phyloP scores from a whole-genome alignment of 2,888 invertebrate genomes.

The Oscheius sp. region DNA sequence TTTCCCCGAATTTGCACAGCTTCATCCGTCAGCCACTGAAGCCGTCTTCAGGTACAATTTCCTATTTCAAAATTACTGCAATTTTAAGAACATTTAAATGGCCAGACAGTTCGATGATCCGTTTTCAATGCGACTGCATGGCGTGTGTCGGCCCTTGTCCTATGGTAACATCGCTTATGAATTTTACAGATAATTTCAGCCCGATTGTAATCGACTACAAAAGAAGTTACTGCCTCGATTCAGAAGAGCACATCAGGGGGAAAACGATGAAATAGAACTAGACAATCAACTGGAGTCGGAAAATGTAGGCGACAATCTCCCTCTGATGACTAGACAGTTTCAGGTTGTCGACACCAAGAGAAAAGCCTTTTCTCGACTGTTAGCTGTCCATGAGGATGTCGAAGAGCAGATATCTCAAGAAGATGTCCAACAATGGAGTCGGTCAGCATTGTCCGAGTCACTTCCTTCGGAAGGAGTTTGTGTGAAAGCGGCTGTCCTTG shows the following conservation, averaged over 20 bases:
- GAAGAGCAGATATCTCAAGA: constrained; percentile 26
- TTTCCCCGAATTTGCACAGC: constrained; percentile 71
- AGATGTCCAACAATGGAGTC: constrained; percentile 27
- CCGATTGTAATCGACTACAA: background rate
- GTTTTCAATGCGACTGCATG: constrained; percentile 73
- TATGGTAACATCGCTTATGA: constrained; percentile 28
- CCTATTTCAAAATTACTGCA: too few species aligned
- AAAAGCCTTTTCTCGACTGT: constrained; percentile 35
- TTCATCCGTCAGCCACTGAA: constrained; percentile 52
- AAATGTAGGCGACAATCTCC: background rate
- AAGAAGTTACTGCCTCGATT: constrained; percentile 11
- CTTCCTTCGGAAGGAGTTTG: constrained; percentile 32
- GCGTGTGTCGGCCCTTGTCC: constrained; percentile 68
- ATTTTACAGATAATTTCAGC: background rate
- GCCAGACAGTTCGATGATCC: constrained; percentile 72
- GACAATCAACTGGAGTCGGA: constrained; percentile 3
- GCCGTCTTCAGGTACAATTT: constrained; percentile 45
- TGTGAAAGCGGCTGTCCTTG: constrained; percentile 28
- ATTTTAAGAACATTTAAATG: constrained; percentile 72
- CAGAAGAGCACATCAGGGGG: constrained; percentile 11
- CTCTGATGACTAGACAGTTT: background rate
- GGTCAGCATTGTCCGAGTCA: constrained; percentile 2
- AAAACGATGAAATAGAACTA: background rate
- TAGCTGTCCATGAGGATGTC: constrained; percentile 37
- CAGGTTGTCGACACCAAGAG: constrained; percentile 25